Base-by-base conservation (phyloP, 1,140 invertebrate genomes). In the Chionoecetes opilio region DNA sequence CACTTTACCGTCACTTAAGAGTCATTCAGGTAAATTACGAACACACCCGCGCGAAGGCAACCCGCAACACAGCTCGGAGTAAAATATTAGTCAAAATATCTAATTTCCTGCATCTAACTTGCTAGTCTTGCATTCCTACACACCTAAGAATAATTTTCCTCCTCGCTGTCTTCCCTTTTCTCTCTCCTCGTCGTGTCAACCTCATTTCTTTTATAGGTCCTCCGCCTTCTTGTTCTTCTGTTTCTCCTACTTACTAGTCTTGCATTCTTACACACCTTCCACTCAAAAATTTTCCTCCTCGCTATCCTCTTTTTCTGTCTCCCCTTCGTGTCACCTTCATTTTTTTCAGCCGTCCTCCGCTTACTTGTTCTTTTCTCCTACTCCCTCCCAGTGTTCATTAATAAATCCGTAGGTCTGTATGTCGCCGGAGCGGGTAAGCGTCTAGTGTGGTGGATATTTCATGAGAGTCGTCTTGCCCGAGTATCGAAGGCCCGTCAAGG, bases 1-100 rank as follows among this genome's bases (percentile, higher is more conserved):
- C 63, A 75, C 63, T 75, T 75, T 75, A 75, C 63, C 63, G 63
- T 75, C 63, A 75, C 63, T 75, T 75, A 75, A 75, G 63, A 75
- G 63, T 75, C 63, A 26, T 75, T 75, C 63, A 75, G 63, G 63
- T 75, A 75, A 75, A 75, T 75, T 75, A 75, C 63, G n/a, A 26
- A n/a, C 21, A 75, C 63, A 75, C 63, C 63, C n/a, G 63, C 11
- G n/a, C 63, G 63, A 26, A 5, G 63, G 26, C 41, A 5, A 14
- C 41, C 63, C 21, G 21, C 63, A 75, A 26, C 63, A n/a, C 63
- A 26, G 63, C 63, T n/a, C 11, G 21, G 63, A 26, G 63, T 26
- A 75, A 26, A 75, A 75, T 1, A 75, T 26, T n/a, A n/a, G 63
- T 21, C 26, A 75, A 11, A 75, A 21, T 75, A 75, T 5, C 11